Base-by-base conservation (phyloP, 2,113 vertebrate genomes). In the Perccottus glenii region DNA sequence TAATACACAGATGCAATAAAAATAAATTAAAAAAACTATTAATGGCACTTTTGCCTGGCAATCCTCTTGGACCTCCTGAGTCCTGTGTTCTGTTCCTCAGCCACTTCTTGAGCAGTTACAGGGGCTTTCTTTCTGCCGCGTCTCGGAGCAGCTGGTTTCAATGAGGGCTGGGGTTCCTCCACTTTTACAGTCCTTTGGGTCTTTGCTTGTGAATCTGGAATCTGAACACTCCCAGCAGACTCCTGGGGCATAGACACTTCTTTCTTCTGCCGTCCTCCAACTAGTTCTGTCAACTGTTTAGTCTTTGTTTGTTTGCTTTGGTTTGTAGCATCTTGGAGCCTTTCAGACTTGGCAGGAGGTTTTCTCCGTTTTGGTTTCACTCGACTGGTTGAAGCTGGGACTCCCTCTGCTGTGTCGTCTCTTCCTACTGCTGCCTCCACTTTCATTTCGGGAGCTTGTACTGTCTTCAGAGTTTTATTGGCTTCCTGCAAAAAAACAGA, bases 1-100 rank as follows among this genome's bases (percentile, higher is more conserved):
- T 27, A 27, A 27, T 1, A 27, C 19, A 27, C 19, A 27, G 19
- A 27, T 27, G 19, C 38, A 40, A 6, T 14, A 46, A 46, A 46
- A 46, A 46, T 5, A 11, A 46, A 9, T 12, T 45, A 11, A 9
- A 1, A 11, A 46, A 9, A 9, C 44, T 11, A 4, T 45, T 11
- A 4, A 9, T 46, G 44, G 6, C 14, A 78, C 1, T 14, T 84
- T 46, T 51, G 85, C 42, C 2, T 80, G 4, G 85, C 82, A 0
- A 87, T 86, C 69, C 89, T 90, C 80, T 79, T 92, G 1, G 90
- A 92, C 5, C 89, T 77, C 5, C 89, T 83, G 9, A 70, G 70
- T 0, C 47, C 70, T 0, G 6, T 0, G 0, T 2, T 42, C 0
- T 9, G 63, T 0, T 51, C 11, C 55, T 70, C 60, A 5, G 56